Conservation (phyloP, 1,140 invertebrate species). For the Microvelia longipes region DNA sequence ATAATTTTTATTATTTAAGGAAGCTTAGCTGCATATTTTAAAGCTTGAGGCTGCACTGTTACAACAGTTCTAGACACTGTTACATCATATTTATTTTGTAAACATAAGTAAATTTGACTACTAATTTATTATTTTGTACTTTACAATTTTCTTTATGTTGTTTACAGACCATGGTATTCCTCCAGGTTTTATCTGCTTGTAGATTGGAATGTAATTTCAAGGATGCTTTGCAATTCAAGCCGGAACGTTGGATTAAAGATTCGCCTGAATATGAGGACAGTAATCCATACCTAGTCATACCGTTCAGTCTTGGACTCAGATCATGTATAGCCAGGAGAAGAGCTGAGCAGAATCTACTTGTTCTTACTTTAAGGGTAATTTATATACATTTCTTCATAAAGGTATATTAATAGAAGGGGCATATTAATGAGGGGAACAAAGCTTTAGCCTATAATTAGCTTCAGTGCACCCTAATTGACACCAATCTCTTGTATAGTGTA, state of each 20-base stretch:
- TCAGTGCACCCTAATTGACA: no score
- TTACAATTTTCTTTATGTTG: background rate
- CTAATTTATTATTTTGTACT: background rate
- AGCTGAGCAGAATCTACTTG: conserved; percentile 73
- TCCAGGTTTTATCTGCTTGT: background rate
- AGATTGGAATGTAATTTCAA: conserved; percentile 38
- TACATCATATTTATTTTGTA: background rate
- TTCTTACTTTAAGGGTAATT: conserved; percentile 60
- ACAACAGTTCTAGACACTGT: background rate
- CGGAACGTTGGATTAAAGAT: conserved; percentile 57
- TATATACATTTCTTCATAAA: no score
- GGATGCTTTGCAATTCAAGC: conserved; percentile 48
- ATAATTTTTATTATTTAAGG: background rate
- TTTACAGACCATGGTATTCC: background rate
- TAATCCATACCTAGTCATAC: conserved; percentile 63
- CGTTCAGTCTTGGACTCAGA: conserved; percentile 77
- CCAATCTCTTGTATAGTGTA: no score
- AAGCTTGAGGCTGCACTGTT: background rate
- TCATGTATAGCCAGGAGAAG: conserved; percentile 73
- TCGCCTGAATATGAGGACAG: conserved; percentile 34
- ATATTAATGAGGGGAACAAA: no score
- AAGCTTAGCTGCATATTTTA: background rate
- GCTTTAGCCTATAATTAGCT: no score
- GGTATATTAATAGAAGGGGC: no score
- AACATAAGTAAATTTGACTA: background rate